Evolutionary conservation across 2,797 vertebrate species (phyloP).

Genomic region (Ciconia nigra): DNA sequence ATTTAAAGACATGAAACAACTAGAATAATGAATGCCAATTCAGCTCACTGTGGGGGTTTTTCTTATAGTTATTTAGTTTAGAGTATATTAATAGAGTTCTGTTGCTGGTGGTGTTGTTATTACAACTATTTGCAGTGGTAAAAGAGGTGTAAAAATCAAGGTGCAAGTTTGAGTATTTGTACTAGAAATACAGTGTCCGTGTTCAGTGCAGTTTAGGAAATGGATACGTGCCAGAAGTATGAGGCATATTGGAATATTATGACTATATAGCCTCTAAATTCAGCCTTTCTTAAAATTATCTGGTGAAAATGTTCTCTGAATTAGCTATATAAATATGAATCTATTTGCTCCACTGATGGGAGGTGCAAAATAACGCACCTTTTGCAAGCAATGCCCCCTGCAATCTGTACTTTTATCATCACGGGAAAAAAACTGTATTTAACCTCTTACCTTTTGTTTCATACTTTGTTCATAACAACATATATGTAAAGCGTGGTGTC

Average conservation of each 20-base stretch:
- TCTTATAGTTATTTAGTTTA: not conserved
- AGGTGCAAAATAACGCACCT: not conserved
- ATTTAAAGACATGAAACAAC: constrained; percentile 70
- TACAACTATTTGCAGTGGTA: not conserved
- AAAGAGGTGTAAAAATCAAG: not conserved
- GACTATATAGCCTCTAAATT: not conserved
- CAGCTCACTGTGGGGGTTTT: constrained; percentile 24
- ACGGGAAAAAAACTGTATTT: not conserved
- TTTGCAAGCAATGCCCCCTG: not conserved
- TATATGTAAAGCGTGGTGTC: fast-evolving
- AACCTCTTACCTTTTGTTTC: fast-evolving
- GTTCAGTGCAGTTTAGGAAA: not conserved
- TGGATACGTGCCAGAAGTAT: not conserved
- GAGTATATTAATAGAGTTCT: not conserved
- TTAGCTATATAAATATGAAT: not conserved
- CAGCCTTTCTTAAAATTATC: not conserved
- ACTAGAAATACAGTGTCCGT: not conserved
- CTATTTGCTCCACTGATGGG: not conserved
- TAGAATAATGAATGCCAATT: constrained; percentile 64
- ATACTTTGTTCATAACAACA: not conserved
- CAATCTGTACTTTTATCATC: not conserved
- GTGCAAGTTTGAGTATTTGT: not conserved
- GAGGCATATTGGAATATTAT: not conserved
- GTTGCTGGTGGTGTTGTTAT: not conserved
- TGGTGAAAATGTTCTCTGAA: not conserved